Conservation (phyloP, 2,797 vertebrate genomes). For the Lindbergichthys nudifrons region DNA sequence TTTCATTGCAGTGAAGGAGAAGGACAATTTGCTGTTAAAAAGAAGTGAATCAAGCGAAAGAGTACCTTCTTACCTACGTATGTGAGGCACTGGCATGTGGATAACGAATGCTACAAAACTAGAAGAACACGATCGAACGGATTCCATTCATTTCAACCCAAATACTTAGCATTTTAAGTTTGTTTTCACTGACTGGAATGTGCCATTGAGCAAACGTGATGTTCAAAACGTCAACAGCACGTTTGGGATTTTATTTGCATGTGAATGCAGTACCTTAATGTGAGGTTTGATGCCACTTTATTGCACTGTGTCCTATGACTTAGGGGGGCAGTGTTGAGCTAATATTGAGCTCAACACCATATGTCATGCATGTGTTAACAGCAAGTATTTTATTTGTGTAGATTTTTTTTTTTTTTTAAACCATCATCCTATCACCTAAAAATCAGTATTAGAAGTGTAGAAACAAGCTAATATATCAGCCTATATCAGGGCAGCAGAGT, state of each 20-base stretch:
- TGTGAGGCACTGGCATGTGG: not conserved
- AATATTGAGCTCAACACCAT: not conserved
- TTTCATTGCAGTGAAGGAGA: too few species aligned
- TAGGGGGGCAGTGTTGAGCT: slow-evolving; percentile 65
- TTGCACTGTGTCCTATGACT: slow-evolving; percentile 19
- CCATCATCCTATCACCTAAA: not conserved
- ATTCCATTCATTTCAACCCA: slow-evolving; percentile 20
- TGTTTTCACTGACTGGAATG: slow-evolving; percentile 14
- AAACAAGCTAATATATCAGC: not conserved
- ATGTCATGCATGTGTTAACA: slow-evolving; percentile 3
- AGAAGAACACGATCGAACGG: slow-evolving; percentile 12
- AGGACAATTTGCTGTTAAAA: too few species aligned
- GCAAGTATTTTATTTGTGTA: slow-evolving; percentile 7
- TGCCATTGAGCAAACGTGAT: slow-evolving; percentile 1
- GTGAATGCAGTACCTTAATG: rapidly evolving
- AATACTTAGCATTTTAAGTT: slow-evolving; percentile 23
- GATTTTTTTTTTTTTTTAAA: slow-evolving; percentile 19
- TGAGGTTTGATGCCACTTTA: not conserved
- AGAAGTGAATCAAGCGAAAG: too few species aligned
- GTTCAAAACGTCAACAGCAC: not conserved
- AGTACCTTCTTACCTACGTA: not conserved
- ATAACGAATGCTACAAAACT: slow-evolving; percentile 4
- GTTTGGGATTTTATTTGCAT: not conserved
- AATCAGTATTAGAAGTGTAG: not conserved
- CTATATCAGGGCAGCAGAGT: not conserved